Evolutionary conservation across 2,113 vertebrate species (phyloP).

Genomic region (Fregata magnificens): DNA sequence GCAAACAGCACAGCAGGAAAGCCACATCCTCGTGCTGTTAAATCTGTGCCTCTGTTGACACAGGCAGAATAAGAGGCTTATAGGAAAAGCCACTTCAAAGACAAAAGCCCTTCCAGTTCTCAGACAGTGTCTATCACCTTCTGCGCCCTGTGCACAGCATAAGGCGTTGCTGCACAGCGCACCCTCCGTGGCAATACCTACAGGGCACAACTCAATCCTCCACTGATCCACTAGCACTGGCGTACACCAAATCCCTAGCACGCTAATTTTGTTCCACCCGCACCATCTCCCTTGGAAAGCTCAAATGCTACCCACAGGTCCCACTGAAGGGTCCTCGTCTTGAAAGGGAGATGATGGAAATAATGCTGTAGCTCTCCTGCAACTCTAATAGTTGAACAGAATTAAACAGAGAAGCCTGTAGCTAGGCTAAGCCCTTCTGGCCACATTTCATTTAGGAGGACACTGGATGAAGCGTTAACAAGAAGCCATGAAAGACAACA

Average conservation of each 20-base stretch:
- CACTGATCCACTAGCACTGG: rapidly evolving
- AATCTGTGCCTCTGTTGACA: background rate
- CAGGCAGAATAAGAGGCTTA: background rate
- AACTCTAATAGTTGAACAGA: background rate
- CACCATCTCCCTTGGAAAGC: background rate
- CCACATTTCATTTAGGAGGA: background rate
- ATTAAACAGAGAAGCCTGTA: too few species aligned
- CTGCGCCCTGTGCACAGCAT: rapidly evolving
- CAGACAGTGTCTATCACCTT: background rate
- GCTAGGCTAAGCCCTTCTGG: background rate
- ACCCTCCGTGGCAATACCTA: rapidly evolving
- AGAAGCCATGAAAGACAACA: background rate
- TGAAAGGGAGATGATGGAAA: background rate
- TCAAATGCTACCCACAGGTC: background rate
- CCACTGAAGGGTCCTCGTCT: background rate
- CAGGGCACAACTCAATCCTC: background rate
- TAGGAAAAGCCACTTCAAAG: background rate
- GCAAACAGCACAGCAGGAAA: background rate
- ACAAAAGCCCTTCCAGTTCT: background rate
- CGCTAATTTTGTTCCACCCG: background rate
- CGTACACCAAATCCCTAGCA: background rate
- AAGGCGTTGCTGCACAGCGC: background rate
- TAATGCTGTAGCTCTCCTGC: background rate
- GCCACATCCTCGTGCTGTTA: background rate
- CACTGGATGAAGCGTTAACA: background rate